Conservation (phyloP, 2,888 invertebrate species). For the Zelleria hepariella region DNA sequence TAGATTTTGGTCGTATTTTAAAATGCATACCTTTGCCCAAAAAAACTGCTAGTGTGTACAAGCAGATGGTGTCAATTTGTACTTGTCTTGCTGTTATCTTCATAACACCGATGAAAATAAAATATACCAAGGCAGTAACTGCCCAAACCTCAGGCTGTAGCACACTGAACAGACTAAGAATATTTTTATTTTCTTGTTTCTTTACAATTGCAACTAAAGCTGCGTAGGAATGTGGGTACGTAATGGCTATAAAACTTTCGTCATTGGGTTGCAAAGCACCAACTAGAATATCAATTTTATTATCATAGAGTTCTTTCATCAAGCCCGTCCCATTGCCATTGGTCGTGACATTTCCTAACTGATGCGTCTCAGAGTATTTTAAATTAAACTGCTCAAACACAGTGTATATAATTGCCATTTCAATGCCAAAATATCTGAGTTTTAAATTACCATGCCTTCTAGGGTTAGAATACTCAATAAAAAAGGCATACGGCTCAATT, state of each 20-base stretch:
- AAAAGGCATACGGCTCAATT: neutral
- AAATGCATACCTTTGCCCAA: conserved; percentile 4
- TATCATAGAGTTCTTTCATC: neutral
- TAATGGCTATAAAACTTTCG: neutral
- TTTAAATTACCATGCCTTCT: neutral
- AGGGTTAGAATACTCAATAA: neutral
- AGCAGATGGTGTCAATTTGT: neutral
- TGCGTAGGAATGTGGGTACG: neutral
- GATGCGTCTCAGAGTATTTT: neutral
- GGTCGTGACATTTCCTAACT: neutral
- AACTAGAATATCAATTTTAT: neutral
- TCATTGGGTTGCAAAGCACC: neutral
- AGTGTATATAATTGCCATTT: neutral
- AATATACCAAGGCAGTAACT: neutral
- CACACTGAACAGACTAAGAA: conserved; percentile 5
- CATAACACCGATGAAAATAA: neutral
- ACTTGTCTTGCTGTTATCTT: neutral
- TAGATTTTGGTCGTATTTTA: neutral
- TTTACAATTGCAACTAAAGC: conserved; percentile 2
- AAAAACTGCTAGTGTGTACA: neutral
- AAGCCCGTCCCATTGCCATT: neutral
- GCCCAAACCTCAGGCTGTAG: neutral
- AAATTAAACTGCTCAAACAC: neutral
- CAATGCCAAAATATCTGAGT: neutral
- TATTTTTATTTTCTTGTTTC: neutral